Conservation (phyloP, 2,888 invertebrate genomes). For the Brachycybe producta region DNA sequence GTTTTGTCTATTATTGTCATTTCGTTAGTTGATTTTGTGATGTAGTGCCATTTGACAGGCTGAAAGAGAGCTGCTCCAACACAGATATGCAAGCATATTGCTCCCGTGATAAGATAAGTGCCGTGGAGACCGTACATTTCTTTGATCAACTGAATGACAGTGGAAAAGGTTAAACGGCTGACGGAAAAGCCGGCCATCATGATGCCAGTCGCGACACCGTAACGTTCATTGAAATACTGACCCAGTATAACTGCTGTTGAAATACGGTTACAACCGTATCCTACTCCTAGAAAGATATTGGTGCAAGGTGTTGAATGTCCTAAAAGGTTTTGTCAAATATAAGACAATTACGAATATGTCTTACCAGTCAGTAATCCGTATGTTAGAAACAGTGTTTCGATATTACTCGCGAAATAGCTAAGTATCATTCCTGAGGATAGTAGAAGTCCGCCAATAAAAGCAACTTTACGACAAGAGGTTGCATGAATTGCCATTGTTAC, state of each 20-base stretch:
- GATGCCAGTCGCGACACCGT: constrained; percentile 4
- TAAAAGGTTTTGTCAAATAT: no score
- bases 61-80: constrained; percentile 12
- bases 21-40: no score
- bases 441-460: constrained; percentile 6
- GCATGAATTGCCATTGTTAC: constrained; percentile 6
- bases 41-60: constrained; percentile 11
- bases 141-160: constrained; percentile 24
- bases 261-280: constrained; percentile 1
- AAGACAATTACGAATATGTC: not conserved
- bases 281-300: constrained; percentile 4
- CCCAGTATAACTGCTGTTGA: constrained; percentile 5
- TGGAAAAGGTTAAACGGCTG: constrained; percentile 14
- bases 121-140: constrained; percentile 18
- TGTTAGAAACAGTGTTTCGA: not conserved
- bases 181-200: constrained; percentile 12
- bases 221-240: constrained; percentile 10
- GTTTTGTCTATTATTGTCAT: no score
- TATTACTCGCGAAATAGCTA: not conserved
- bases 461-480: not conserved
- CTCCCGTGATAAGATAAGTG: constrained; percentile 13
- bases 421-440: constrained; percentile 1
- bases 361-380: constrained; percentile 12
- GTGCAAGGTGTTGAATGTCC: no score
- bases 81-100: constrained; percentile 10